Conservation (phyloP, 2,888 invertebrate genomes). For the Rosalia funebris region DNA sequence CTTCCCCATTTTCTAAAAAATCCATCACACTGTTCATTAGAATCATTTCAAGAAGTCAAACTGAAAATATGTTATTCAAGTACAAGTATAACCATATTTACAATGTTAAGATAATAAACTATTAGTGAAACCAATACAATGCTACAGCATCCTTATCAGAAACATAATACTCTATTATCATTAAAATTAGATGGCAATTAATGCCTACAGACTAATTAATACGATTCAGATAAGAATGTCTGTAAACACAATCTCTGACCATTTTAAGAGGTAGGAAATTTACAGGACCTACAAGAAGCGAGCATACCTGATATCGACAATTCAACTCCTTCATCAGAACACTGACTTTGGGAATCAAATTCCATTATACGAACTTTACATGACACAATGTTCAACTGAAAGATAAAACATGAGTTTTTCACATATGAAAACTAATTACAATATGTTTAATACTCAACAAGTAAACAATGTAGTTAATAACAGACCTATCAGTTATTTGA, state of each 20-base stretch:
- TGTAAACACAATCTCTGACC: constrained; percentile 11
- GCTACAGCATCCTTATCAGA: constrained; percentile 9
- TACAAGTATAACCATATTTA: not conserved
- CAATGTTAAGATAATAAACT: constrained; percentile 1
- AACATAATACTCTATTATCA: constrained; percentile 6
- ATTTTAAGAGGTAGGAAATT: constrained; percentile 25
- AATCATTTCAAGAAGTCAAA: constrained; percentile 8
- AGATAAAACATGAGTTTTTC: constrained; percentile 29
- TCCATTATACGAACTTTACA: constrained; percentile 52
- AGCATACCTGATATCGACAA: constrained; percentile 52
- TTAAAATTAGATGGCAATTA: constrained; percentile 21
- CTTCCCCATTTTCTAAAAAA: constrained; percentile 49
- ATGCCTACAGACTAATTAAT: constrained; percentile 8
- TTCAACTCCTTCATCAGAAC: constrained; percentile 58
- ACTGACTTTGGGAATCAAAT: constrained; percentile 56
- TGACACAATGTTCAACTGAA: constrained; percentile 33
- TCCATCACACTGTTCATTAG: constrained; percentile 7
- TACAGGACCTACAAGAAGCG: constrained; percentile 4
- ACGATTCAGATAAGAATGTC: constrained; percentile 6
- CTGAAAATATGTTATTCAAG: not conserved
- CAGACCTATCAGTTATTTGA: constrained; percentile 30
- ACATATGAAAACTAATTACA: constrained; percentile 31
- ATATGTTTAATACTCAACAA: constrained; percentile 26
- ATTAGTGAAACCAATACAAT: constrained; percentile 6
- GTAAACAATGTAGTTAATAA: constrained; percentile 33